A percentile compares a stretch with the other conserved stretches of the same genome.
These are phyloP conservation scores for Dipus sagitta DNA, from an alignment of 2,797 vertebrate genomes.

Conservation along the genomic window DNA sequence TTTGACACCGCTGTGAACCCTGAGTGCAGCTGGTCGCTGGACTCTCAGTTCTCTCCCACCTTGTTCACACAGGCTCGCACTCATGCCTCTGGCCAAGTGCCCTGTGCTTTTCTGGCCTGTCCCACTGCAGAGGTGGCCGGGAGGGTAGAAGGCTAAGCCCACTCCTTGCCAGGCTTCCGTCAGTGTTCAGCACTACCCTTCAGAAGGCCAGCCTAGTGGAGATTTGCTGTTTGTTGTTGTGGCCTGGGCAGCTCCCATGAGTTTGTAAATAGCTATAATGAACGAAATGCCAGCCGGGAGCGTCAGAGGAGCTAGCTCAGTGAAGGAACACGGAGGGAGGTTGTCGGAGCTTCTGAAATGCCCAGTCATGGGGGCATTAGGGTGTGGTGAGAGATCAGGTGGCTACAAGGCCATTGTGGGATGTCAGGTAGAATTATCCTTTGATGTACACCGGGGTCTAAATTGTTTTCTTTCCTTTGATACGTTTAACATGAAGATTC, in stretches of 20 bases:
- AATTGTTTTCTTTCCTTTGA: slow-evolving; percentile 81
- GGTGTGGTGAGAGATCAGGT: slow-evolving; percentile 78
- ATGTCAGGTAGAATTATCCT: slow-evolving; percentile 78
- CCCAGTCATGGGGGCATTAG: slow-evolving; percentile 65
- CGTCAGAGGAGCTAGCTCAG: slow-evolving; percentile 21
- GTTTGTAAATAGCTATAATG: slow-evolving; percentile 62
- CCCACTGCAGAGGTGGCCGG: not conserved
- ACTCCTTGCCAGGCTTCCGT: not conserved
- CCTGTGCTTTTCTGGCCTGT: not conserved
- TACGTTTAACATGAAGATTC: slow-evolving; percentile 83
- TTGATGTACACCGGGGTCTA: slow-evolving; percentile 79
- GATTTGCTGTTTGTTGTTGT: not conserved
- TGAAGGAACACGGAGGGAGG: slow-evolving; percentile 28
- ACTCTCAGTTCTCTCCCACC: slow-evolving; percentile 62
- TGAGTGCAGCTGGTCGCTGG: slow-evolving; percentile 31
- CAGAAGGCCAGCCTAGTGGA: not conserved
- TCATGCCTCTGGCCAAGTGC: slow-evolving; percentile 41
- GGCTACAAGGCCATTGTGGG: not conserved
- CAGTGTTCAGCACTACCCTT: not conserved
- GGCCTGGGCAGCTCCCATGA: not conserved
- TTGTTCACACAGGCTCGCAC: slow-evolving; percentile 46
- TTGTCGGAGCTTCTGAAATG: slow-evolving; percentile 69
- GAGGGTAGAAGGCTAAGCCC: not conserved
- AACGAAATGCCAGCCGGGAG: slow-evolving; percentile 27
- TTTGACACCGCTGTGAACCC: slow-evolving; percentile 70